A percentile compares a stretch with the other conserved stretches of the same genome.
phyloP scores from a whole-genome alignment of 2,113 vertebrate species.

The Ophthalmolycus amberensis region DNA sequence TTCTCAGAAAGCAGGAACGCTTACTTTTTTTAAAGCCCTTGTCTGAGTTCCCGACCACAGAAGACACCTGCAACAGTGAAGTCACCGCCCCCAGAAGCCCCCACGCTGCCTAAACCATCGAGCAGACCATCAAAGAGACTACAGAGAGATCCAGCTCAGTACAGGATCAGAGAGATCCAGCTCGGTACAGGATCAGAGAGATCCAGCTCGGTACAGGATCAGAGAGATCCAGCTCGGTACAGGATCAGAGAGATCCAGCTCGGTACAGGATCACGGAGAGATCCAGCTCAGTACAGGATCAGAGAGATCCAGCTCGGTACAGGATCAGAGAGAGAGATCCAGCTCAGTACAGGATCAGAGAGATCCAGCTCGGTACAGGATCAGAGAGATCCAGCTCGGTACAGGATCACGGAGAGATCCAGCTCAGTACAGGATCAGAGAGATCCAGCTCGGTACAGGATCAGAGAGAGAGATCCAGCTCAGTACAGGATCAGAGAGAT shows the following conservation, averaged over 20 bases:
- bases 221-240: background rate
- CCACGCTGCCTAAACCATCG: constrained; percentile 60
- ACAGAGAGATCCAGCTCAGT: background rate
- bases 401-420: background rate
- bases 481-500: background rate
- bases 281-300: background rate
- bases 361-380: background rate
- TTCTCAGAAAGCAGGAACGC: constrained; percentile 26
- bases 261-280: too few species aligned
- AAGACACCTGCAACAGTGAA: constrained; percentile 60
- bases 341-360: background rate
- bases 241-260: background rate
- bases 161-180: background rate
- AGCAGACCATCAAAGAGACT: constrained; percentile 62
- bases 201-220: background rate
- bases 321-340: background rate
- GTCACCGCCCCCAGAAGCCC: constrained; percentile 50
- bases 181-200: background rate
- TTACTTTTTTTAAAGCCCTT: constrained; percentile 39
- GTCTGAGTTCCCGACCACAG: constrained; percentile 37
- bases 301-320: background rate
- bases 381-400: background rate
- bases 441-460: background rate
- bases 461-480: background rate
- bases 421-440: too few species aligned